Evolutionary conservation across 1,140 invertebrate genomes (phyloP).

Genomic region (Epicauta chinensis): DNA sequence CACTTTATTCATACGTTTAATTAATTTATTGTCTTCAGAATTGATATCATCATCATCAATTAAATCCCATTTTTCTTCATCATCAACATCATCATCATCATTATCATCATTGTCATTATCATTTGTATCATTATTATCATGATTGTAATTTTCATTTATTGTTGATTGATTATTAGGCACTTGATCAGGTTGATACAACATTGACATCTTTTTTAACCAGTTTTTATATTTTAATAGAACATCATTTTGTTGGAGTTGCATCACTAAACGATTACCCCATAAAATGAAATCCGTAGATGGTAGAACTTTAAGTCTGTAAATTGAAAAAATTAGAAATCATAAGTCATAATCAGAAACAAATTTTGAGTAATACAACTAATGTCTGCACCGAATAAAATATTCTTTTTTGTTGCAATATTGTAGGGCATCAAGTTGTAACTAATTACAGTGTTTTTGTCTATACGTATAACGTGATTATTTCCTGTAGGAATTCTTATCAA

Average conservation of each 20-base stretch:
- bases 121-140: background rate
- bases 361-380: too few relatives aligned
- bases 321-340: slow-evolving; percentile 4
- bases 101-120: slow-evolving; percentile 40
- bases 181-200: slow-evolving; percentile 29
- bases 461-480: too few relatives aligned
- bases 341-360: too few relatives aligned
- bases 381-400: too few relatives aligned
- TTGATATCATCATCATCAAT: slow-evolving; percentile 27
- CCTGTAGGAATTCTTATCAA: too few relatives aligned
- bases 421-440: too few relatives aligned
- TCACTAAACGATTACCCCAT: slow-evolving; percentile 30
- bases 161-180: slow-evolving; percentile 1
- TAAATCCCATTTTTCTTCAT: slow-evolving; percentile 32
- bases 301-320: slow-evolving; percentile 36
- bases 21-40: too few relatives aligned
- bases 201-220: slow-evolving; percentile 34
- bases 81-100: slow-evolving; percentile 37
- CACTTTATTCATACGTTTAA: too few relatives aligned
- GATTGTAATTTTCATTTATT: background rate
- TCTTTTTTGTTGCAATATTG: too few relatives aligned
- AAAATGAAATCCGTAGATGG: slow-evolving; percentile 26
- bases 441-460: too few relatives aligned
- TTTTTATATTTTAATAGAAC: slow-evolving; percentile 34
- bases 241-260: slow-evolving; percentile 33